phyloP scores from a whole-genome alignment of 2,113 vertebrate genomes.

The Macaca mulatta region DNA sequence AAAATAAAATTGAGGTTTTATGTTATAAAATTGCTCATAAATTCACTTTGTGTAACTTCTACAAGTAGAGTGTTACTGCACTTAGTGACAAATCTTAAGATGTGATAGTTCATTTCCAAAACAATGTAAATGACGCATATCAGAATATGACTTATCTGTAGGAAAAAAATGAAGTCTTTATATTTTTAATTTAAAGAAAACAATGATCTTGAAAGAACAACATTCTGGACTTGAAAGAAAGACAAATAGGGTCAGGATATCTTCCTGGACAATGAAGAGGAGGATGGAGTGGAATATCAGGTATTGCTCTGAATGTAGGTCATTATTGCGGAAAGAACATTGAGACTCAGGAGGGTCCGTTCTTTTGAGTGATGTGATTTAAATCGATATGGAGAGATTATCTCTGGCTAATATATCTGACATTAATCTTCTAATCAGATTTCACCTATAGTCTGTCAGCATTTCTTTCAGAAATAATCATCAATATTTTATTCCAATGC shows the following conservation, averaged over 20 bases:
- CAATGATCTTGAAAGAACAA: slow-evolving; percentile 41
- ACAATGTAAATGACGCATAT: background rate
- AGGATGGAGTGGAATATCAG: background rate
- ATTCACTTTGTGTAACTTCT: background rate
- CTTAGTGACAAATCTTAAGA: background rate
- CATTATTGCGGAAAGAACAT: slow-evolving; percentile 24
- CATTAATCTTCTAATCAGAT: slow-evolving; percentile 75
- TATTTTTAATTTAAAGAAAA: slow-evolving; percentile 53
- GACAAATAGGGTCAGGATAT: background rate
- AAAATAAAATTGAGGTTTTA: slow-evolving; percentile 15
- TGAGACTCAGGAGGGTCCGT: background rate
- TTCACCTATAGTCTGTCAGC: slow-evolving; percentile 65
- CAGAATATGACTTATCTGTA: background rate
- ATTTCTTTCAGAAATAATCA: slow-evolving; percentile 66
- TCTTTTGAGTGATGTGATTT: slow-evolving; percentile 67
- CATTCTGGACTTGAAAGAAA: slow-evolving; percentile 45
- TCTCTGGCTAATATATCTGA: slow-evolving; percentile 70
- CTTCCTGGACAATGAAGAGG: slow-evolving; percentile 26
- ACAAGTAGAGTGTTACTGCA: background rate
- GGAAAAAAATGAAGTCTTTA: background rate
- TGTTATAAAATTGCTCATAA: background rate
- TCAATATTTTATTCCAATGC: slow-evolving; percentile 65
- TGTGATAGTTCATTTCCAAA: background rate
- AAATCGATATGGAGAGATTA: slow-evolving; percentile 72
- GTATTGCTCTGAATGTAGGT: slow-evolving; percentile 13